phyloP scores from a whole-genome alignment of 2,888 invertebrate genomes.

The Caenorhabditis afra region DNA sequence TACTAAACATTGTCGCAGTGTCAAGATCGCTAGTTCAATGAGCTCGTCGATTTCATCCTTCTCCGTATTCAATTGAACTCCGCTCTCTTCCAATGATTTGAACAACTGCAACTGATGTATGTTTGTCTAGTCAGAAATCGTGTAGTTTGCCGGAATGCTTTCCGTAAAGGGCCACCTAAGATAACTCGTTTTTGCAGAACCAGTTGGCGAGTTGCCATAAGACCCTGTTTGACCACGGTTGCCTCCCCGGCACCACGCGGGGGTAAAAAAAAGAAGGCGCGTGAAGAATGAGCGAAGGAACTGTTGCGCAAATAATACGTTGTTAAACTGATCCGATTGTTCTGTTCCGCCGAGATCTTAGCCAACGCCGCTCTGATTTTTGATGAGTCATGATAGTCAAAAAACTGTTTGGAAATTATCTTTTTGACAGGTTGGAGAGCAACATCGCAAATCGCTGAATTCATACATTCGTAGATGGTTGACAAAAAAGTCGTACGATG shows the following conservation, averaged over 20 bases:
- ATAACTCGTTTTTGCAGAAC: constrained; percentile 37
- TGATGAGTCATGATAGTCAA: constrained; percentile 5
- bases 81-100: constrained; percentile 44
- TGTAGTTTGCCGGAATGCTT: constrained; percentile 31
- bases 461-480: too few species aligned
- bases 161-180: constrained; percentile 32
- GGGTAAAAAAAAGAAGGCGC: not conserved
- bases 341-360: not conserved
- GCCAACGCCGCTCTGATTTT: not conserved
- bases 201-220: constrained; percentile 22
- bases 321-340: constrained; percentile 38
- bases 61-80: constrained; percentile 48
- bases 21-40: constrained; percentile 52
- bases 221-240: constrained; percentile 37
- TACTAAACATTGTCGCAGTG: constrained; percentile 57
- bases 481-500: too few species aligned
- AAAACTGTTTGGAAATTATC: not conserved
- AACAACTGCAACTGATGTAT: constrained; percentile 57
- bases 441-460: too few species aligned
- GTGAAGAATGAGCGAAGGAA: constrained; percentile 4
- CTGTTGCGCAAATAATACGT: constrained; percentile 14
- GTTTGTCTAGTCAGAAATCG: constrained; percentile 16
- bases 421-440: too few species aligned
- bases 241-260: constrained; percentile 15
- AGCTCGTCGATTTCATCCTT: constrained; percentile 56